These are phyloP conservation scores for Rhineura floridana DNA, from an alignment of 2,113 vertebrate species.

Conservation along the genomic window DNA sequence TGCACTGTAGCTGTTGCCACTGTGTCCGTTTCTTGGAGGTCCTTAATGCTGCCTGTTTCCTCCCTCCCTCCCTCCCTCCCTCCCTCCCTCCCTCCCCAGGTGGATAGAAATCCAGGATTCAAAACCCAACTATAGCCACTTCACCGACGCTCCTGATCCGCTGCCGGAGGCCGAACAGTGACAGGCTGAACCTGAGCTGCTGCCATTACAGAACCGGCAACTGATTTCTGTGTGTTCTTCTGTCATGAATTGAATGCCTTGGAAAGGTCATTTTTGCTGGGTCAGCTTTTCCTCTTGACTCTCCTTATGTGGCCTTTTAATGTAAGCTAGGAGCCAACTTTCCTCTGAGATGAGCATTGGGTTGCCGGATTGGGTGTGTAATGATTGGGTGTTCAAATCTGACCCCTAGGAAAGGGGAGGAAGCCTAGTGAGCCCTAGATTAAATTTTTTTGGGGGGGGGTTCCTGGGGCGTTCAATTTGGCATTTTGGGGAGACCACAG, in stretches of 20 bases:
- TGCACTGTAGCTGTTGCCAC: not conserved
- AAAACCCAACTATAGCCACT: slow-evolving; percentile 27
- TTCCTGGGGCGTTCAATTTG: not conserved
- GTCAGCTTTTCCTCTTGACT: not conserved
- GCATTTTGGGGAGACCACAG: not conserved
- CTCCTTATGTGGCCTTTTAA: not conserved
- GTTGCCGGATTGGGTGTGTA: too few relatives aligned
- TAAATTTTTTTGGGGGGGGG: too few relatives aligned
- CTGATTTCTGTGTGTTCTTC: not conserved
- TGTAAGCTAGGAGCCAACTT: not conserved
- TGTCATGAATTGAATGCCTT: not conserved
- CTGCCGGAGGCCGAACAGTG: not conserved
- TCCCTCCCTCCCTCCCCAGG: not conserved
- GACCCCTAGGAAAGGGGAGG: too few relatives aligned
- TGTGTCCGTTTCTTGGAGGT: not conserved
- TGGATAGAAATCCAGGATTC: slow-evolving; percentile 32
- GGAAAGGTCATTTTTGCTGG: not conserved
- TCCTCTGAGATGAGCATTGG: too few relatives aligned
- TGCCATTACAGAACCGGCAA: not conserved
- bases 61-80: not conserved
- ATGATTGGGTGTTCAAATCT: not conserved
- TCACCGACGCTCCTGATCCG: not conserved
- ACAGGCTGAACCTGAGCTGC: accelerated
- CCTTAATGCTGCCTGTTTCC: not conserved
- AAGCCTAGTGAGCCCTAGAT: too few relatives aligned